Base-by-base conservation (phyloP, 2,113 vertebrate genomes). In the Nothocercus nigrocapillus region DNA sequence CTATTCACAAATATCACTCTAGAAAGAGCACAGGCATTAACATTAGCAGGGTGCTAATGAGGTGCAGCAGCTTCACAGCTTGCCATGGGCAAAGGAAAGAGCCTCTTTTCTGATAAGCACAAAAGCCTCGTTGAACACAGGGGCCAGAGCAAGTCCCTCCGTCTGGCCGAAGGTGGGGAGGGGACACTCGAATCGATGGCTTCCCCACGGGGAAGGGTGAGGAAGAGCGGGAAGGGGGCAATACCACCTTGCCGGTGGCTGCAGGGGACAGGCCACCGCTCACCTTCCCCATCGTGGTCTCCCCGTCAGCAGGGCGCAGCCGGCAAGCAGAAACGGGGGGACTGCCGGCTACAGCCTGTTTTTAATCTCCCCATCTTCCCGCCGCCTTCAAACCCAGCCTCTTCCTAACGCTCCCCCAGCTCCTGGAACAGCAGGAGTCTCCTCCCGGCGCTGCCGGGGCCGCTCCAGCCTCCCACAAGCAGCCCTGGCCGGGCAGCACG, bases 301-400 rank as follows among this genome's bases (percentile, higher is more conserved):
- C 38, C 40, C 53, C 51, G 25, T 87, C 82, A 36, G 24, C 17
- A 11, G 87, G 70, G 58, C 84, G 49, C 30, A 80, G 49, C 61
- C 76, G 73, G n/a, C 0, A 51, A 62, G 70, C 25, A 6, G 7
- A 79, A 85, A 82, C 51, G 12, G 40, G 18, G 12, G 16, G 34
- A 94, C 85, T 32, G 78, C 53, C 79, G 44, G 58, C 47, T 89
- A 20, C 53, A 87, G 81, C 38, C 63, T 91, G 54, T 91, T 95
- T 95, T 95, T 89, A 94, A 80, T 74, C 75, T 90, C 68, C 11
- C 30, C 82, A 77, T 25, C 49, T 69, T 77, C 75, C 30, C 87
- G 62, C 62, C 91, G 70, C 36, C 74, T 87, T 84, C 86, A 89
- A 1, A 54, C 76, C 38, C 78, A 93, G 70, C 2, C 1, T 30